These are phyloP conservation scores for Agrotis segetum DNA, from an alignment of 2,888 invertebrate species.

Conservation along the genomic window DNA sequence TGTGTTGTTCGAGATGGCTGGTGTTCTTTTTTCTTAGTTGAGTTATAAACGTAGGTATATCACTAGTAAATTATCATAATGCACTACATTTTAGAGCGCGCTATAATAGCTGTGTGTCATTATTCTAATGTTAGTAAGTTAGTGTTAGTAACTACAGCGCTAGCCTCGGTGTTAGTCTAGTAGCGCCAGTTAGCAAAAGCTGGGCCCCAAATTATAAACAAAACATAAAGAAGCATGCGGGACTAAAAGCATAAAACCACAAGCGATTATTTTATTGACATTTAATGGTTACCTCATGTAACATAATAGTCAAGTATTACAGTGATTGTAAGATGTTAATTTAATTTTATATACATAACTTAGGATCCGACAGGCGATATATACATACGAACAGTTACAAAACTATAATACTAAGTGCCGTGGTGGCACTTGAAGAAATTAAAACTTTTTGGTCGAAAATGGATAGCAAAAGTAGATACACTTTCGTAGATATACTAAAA, in stretches of 20 bases:
- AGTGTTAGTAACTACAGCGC: slow-evolving; percentile 64
- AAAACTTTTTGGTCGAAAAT: slow-evolving; percentile 63
- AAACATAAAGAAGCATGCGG: slow-evolving; percentile 86
- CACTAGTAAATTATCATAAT: not conserved
- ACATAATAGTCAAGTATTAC: slow-evolving; percentile 82
- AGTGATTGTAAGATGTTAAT: slow-evolving; percentile 78
- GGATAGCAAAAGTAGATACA: slow-evolving; percentile 58
- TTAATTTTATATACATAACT: slow-evolving; percentile 74
- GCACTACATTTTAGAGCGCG: slow-evolving; percentile 36
- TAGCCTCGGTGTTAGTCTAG: slow-evolving; percentile 63
- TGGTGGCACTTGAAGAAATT: slow-evolving; percentile 56
- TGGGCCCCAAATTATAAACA: slow-evolving; percentile 78
- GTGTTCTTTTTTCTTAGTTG: not conserved
- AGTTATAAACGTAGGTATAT: not conserved
- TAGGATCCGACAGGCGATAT: slow-evolving; percentile 63
- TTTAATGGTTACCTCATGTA: slow-evolving; percentile 87
- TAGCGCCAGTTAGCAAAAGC: slow-evolving; percentile 73
- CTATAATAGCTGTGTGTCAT: slow-evolving; percentile 24
- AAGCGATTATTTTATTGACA: slow-evolving; percentile 86
- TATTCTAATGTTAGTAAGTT: slow-evolving; percentile 44
- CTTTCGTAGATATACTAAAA: slow-evolving; percentile 55
- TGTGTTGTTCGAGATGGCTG: slow-evolving; percentile 8
- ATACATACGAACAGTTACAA: slow-evolving; percentile 70
- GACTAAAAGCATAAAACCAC: slow-evolving; percentile 89
- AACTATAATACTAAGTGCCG: slow-evolving; percentile 62